phyloP scores from a whole-genome alignment of 2,888 invertebrate genomes.

The Gisinianus flammeolus region DNA sequence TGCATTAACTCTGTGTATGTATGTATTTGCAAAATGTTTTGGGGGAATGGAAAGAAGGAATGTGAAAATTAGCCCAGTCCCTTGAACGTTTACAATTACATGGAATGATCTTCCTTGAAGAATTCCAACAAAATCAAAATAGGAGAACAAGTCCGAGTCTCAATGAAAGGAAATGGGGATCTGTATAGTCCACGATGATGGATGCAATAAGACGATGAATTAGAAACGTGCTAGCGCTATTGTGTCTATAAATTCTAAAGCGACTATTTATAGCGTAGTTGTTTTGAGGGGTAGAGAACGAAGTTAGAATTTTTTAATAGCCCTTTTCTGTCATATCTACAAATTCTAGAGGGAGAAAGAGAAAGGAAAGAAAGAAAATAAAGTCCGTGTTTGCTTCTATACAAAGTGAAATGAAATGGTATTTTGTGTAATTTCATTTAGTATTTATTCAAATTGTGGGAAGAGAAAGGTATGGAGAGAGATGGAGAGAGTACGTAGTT shows the following conservation, averaged over 20 bases:
- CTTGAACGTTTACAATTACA: slow-evolving; percentile 34
- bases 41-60: slow-evolving; percentile 32
- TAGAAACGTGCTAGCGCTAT: slow-evolving; percentile 31
- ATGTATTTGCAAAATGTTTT: neutral
- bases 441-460: neutral
- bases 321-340: too few species aligned
- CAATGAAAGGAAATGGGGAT: slow-evolving; percentile 14
- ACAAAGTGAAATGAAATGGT: neutral
- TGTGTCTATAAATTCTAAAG: too few species aligned
- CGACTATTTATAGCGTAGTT: too few species aligned
- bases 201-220: slow-evolving; percentile 33
- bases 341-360: neutral
- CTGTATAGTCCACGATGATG: neutral
- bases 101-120: slow-evolving; percentile 6
- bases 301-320: too few species aligned
- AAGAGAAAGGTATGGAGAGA: neutral
- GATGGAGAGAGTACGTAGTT: too few species aligned
- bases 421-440: neutral
- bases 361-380: neutral
- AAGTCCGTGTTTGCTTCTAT: neutral
- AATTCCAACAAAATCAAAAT: neutral
- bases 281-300: too few species aligned
- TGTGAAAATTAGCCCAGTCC: slow-evolving; percentile 32
- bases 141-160: neutral
- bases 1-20: neutral